phyloP scores from a whole-genome alignment of 1,140 invertebrate genomes.

The Pseudomyrmex concolor region DNA sequence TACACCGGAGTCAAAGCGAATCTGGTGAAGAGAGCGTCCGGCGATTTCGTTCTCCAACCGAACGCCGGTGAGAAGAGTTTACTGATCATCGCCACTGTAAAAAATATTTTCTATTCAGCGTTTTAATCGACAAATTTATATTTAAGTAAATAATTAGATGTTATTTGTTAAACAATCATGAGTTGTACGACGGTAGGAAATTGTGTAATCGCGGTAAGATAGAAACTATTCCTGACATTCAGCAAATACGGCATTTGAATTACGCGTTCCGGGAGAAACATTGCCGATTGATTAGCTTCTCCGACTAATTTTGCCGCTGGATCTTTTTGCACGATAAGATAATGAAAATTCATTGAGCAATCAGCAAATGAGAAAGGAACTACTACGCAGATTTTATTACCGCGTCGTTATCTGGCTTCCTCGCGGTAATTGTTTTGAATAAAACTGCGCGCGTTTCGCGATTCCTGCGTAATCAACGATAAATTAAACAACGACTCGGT shows the following conservation, averaged over 20 bases:
- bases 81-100: too few relatives aligned
- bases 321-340: conserved; percentile 6
- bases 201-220: too few relatives aligned
- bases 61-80: conserved; percentile 84
- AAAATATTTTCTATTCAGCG: too few relatives aligned
- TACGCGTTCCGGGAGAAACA: background rate
- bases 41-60: conserved; percentile 87
- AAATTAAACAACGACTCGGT: background rate
- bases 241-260: too few relatives aligned
- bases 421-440: background rate
- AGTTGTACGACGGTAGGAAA: too few relatives aligned
- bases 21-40: conserved; percentile 89
- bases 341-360: conserved; percentile 8
- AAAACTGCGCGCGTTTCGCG: background rate
- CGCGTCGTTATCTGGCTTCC: background rate
- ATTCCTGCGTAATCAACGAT: background rate
- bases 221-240: too few relatives aligned
- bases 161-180: too few relatives aligned
- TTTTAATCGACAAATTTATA: too few relatives aligned
- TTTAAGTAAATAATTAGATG: too few relatives aligned
- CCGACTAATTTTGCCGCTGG: background rate
- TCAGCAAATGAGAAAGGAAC: conserved; percentile 7
- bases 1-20: conserved; percentile 91
- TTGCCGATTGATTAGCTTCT: background rate
- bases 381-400: background rate